Conservation (phyloP, 2,888 invertebrate species). For the Brachynemurus nebulosus region DNA sequence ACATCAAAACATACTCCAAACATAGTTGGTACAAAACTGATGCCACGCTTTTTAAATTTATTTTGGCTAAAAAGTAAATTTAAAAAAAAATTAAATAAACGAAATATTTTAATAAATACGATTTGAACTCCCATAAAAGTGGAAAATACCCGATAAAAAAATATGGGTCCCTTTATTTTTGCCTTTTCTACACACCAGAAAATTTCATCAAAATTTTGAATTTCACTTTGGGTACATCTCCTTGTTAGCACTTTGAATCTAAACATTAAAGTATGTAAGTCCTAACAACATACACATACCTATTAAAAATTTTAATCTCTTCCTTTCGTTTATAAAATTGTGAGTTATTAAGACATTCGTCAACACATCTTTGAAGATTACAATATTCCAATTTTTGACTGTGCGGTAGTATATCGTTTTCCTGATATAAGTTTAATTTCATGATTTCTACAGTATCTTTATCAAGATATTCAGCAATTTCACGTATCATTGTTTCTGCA, state of each 20-base stretch:
- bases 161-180: too few relatives aligned
- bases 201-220: too few relatives aligned
- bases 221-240: too few relatives aligned
- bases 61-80: constrained; percentile 50
- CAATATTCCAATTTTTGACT: constrained; percentile 60
- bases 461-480: constrained; percentile 58
- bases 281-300: too few relatives aligned
- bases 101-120: too few relatives aligned
- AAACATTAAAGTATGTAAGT: too few relatives aligned
- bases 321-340: constrained; percentile 43
- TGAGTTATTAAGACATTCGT: constrained; percentile 56
- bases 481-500: constrained; percentile 62
- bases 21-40: constrained; percentile 68
- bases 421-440: constrained; percentile 61
- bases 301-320: constrained; percentile 55
- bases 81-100: too few relatives aligned
- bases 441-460: constrained; percentile 50
- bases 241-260: too few relatives aligned
- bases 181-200: too few relatives aligned
- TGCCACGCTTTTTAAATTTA: constrained; percentile 76
- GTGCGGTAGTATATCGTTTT: constrained; percentile 65
- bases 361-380: constrained; percentile 61
- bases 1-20: constrained; percentile 74
- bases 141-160: too few relatives aligned
- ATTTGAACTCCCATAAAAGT: too few relatives aligned